Evolutionary conservation across 2,113 vertebrate species (phyloP).

Genomic region (Neolamprologus hecqui): DNA sequence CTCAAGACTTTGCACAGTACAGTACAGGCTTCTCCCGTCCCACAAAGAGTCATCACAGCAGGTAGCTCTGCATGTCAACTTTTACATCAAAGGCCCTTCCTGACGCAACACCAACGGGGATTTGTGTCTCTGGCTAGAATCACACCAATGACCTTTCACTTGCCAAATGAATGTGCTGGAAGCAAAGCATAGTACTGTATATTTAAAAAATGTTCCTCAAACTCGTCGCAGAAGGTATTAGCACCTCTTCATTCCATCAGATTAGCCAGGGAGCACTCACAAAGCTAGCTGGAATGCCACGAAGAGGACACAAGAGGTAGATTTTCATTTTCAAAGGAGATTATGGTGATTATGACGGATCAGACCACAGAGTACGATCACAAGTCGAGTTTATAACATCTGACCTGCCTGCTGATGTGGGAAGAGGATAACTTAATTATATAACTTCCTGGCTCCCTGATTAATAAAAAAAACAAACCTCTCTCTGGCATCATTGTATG

Average conservation of each 20-base stretch:
- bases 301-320: background rate
- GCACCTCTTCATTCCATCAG: background rate
- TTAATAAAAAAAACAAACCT: background rate
- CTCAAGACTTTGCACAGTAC: background rate
- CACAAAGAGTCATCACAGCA: accelerated
- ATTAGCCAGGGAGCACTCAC: background rate
- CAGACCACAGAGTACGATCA: background rate
- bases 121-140: background rate
- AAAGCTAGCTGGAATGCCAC: background rate
- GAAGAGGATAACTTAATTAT: background rate
- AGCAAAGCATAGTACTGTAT: background rate
- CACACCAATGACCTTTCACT: background rate
- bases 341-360: background rate
- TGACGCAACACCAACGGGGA: accelerated
- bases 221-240: background rate
- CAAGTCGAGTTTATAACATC: background rate
- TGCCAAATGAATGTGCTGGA: background rate
- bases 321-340: conserved; percentile 16
- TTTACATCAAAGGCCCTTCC: accelerated
- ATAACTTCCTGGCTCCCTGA: background rate
- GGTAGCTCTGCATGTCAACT: background rate
- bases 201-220: background rate
- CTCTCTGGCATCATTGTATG: background rate
- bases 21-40: accelerated
- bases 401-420: conserved; percentile 4